A percentile compares a stretch with the other conserved stretches of the same genome.
phyloP scores from a whole-genome alignment of 2,888 invertebrate species.

The Thumatha senex region DNA sequence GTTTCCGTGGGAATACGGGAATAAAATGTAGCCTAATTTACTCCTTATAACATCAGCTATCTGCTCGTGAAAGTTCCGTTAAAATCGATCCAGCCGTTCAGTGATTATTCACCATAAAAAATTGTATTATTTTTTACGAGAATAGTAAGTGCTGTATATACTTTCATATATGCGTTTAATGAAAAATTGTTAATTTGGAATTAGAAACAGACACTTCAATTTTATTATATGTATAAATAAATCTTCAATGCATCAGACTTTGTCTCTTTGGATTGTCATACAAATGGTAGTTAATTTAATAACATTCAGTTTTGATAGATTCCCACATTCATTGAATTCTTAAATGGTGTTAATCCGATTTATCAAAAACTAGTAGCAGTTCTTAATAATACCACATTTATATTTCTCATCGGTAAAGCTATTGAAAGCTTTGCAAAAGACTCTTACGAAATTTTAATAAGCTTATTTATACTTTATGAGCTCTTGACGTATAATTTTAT shows the following conservation, averaged over 20 bases:
- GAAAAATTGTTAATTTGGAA: too few species aligned
- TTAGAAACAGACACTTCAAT: too few species aligned
- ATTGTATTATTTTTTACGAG: too few species aligned
- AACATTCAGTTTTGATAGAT: conserved; percentile 3
- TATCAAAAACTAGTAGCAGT: conserved; percentile 12
- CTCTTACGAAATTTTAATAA: conserved; percentile 24
- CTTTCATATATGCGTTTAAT: too few species aligned
- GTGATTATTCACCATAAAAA: too few species aligned
- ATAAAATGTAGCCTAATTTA: too few species aligned
- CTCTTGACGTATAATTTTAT: conserved; percentile 20
- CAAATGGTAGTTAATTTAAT: conserved; percentile 1
- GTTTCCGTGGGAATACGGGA: too few species aligned
- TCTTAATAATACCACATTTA: conserved; percentile 26
- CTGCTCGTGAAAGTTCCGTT: too few species aligned
- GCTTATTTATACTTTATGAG: conserved; percentile 16
- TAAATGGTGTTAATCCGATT: conserved; percentile 8
- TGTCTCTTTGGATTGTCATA: neutral
- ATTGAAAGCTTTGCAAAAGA: conserved; percentile 22
- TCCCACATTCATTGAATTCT: neutral
- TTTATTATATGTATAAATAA: too few species aligned
- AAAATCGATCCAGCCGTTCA: too few species aligned
- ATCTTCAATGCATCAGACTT: neutral
- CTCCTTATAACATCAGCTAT: too few species aligned
- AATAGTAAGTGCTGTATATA: too few species aligned
- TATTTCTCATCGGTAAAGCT: conserved; percentile 6